Conservation (phyloP, 64 coral and sea anemone genomes). For the Orbicella faveolata region DNA sequence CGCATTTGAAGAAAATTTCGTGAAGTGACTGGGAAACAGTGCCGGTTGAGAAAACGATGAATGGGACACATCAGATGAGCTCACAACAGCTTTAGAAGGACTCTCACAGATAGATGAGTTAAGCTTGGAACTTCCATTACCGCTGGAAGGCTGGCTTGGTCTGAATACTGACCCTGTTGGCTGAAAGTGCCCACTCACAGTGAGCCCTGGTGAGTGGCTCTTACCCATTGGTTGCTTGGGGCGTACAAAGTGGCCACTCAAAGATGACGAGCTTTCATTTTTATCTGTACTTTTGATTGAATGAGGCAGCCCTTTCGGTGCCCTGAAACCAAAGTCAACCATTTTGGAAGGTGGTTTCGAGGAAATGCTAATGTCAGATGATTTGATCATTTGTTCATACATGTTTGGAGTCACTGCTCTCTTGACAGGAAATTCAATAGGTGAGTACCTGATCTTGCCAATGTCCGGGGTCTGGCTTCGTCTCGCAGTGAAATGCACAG, state of each 20-base stretch:
- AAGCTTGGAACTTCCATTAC: neutral
- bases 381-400: conserved; percentile 21
- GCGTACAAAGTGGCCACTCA: conserved; percentile 40
- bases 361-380: neutral
- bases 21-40: conserved; percentile 12
- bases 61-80: neutral
- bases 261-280: neutral
- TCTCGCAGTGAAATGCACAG: conserved; percentile 33
- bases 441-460: conserved; percentile 68
- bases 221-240: conserved; percentile 41
- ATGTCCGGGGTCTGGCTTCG: conserved; percentile 88
- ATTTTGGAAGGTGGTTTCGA: neutral
- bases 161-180: conserved; percentile 65
- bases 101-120: neutral
- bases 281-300: neutral
- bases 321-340: conserved; percentile 39
- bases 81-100: neutral
- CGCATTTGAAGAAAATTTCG: neutral
- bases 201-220: conserved; percentile 40
- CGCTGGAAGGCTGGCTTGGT: conserved; percentile 23
- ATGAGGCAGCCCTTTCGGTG: conserved; percentile 40
- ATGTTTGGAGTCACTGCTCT: conserved; percentile 89
- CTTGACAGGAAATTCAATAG: conserved; percentile 68
- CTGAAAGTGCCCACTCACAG: conserved; percentile 51
- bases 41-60: conserved; percentile 4